phyloP scores from a whole-genome alignment of 2,888 invertebrate genomes.

The Sialis fuliginosa region DNA sequence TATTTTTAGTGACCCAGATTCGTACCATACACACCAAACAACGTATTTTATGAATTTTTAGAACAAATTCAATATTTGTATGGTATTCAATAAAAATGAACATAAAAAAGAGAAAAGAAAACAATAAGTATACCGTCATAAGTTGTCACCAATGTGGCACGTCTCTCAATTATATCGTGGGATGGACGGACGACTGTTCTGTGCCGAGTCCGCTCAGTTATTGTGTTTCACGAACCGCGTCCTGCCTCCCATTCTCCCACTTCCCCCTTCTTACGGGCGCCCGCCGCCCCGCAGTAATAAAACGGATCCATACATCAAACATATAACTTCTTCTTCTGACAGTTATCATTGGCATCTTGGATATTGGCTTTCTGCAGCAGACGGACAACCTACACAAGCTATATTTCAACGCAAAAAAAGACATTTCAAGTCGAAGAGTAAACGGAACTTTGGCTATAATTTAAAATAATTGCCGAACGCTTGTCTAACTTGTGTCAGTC shows the following conservation, averaged over 20 bases:
- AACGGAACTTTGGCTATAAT: constrained; percentile 6
- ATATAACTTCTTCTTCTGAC: constrained; percentile 1
- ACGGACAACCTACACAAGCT: neutral
- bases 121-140: too few relatives aligned
- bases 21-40: too few relatives aligned
- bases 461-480: constrained; percentile 7
- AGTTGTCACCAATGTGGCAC: neutral
- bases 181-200: neutral
- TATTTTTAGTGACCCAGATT: too few relatives aligned
- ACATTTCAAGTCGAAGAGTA: constrained; percentile 5
- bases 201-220: too few relatives aligned
- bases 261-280: too few relatives aligned
- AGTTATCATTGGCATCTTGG: constrained; percentile 3
- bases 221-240: too few relatives aligned
- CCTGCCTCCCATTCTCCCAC: too few relatives aligned
- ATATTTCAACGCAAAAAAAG: constrained; percentile 3
- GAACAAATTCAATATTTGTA: too few relatives aligned
- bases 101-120: too few relatives aligned
- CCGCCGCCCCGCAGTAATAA: neutral
- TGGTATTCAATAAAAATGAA: too few relatives aligned
- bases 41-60: too few relatives aligned
- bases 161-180: neutral
- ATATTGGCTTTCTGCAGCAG: constrained; percentile 2
- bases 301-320: constrained; percentile 1
- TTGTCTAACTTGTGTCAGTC: constrained; percentile 7